Evolutionary conservation across 2,113 vertebrate species (phyloP).

Genomic region (Podarcis cretensis): DNA sequence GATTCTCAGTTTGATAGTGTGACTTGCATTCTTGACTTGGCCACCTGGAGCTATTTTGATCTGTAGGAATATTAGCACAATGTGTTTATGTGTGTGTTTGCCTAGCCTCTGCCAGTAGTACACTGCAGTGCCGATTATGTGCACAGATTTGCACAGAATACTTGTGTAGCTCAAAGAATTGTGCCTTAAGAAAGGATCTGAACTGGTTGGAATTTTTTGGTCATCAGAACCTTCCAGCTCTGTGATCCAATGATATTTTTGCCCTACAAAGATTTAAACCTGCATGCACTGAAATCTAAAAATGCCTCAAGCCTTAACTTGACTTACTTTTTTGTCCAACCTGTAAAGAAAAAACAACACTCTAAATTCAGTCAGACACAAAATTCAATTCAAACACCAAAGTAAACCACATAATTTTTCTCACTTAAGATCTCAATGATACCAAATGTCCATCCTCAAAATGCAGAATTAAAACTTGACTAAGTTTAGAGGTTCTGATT

Average conservation of each 20-base stretch:
- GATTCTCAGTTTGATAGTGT: too few relatives aligned
- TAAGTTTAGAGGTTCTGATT: conserved; percentile 8
- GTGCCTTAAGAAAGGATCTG: background rate
- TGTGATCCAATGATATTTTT: background rate
- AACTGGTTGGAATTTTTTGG: background rate
- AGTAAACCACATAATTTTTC: conserved; percentile 28
- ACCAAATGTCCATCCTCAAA: rapidly evolving
- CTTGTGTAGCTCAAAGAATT: background rate
- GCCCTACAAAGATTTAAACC: conserved; percentile 15
- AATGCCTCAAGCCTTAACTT: background rate
- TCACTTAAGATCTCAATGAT: conserved; percentile 21
- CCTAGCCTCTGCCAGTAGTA: background rate
- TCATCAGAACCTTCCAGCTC: background rate
- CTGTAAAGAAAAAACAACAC: conserved; percentile 22
- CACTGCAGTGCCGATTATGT: background rate
- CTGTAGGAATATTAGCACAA: background rate
- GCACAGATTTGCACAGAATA: background rate
- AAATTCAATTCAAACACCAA: conserved; percentile 14
- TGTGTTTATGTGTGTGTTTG: background rate
- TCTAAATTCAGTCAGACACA: conserved; percentile 34
- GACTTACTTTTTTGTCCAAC: conserved; percentile 4
- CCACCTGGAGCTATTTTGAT: background rate
- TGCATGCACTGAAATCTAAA: conserved; percentile 8
- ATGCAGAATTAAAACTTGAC: background rate
- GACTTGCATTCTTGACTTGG: background rate